Base-by-base conservation (phyloP, 2,888 invertebrate genomes). In the Meiosimyza decipiens region DNA sequence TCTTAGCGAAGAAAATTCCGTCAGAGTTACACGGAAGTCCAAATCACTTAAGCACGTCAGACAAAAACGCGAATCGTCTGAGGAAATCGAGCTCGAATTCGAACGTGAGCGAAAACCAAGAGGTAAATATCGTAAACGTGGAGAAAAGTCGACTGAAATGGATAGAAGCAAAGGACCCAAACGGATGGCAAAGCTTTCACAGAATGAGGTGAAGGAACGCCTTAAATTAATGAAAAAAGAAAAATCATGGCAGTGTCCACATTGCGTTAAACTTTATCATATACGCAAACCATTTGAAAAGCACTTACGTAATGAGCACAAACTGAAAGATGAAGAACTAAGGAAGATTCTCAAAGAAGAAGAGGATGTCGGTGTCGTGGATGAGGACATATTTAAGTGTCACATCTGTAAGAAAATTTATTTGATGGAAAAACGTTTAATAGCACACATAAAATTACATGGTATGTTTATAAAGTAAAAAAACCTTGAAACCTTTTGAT, bases 261-360 rank as follows among this genome's bases (percentile, higher is more conserved):
- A 82, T 57, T 87, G 87, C 67, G 82, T 86, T 0, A 85, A 86
- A 73, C 81, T 85, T 33, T 87, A 87, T 73, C 82, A 85, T 55
- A 84, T 86, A 63, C 81, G 84, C 5, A 85, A 86, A 60, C 83
- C 86, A 0, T 85, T 84, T 70, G 84, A 85, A 49, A 84, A 83
- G 28, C 87, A 87, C 79, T 76, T 87, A 52, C 79, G 82, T 11
- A 81, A 82, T 5, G 83, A 85, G 68, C 87, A 87, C 73, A 80
- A 81, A 22, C 74, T 81, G 11, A 72, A 73, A 13, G 83, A 84
- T 22, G 75, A 79, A 1, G 82, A 82, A 12, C 80, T 86, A 5
- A 82, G 80, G 40, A 81, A 84, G 9, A 74, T 82, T 9, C 83
- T 86, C 18, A 80, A 80, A 72, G 66, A 74, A 15, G 82, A 85